Base-by-base conservation (phyloP, 1,140 invertebrate species). In the Diorhabda elongata region DNA sequence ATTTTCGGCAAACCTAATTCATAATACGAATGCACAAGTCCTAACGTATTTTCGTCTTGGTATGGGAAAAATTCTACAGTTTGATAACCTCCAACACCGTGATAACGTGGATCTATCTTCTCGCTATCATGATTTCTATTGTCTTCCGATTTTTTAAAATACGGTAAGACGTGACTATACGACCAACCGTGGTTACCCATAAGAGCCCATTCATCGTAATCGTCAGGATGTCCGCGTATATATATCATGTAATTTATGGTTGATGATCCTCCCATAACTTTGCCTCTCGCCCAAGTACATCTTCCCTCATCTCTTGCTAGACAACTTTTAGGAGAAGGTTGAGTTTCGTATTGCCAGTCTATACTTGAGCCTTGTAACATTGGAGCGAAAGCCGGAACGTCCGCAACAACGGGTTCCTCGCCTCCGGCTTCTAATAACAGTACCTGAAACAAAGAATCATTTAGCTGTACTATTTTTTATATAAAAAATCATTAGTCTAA, bases 361-460 rank as follows among this genome's bases (percentile, higher is more conserved):
- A 89, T 80, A 7, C 79, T 82, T 4, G 86, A 85, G 70, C 78
- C 58, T 78, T 84, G 82, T 63, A 90, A 65, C 7, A 85, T 76
- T 42, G 86, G 84, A 0, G 89, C 86, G 3, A 90, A 82, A 3
- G 86, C 86, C 5, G 91, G 90, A 42, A 91, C 84, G 44, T 87
- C 87, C 3, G 88, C 88, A 6, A 90, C 84, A 43, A 87, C 84
- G 3, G 89, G 88, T 78, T 92, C 91, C 79, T 91, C 89, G 2
- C 86, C 87, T 2, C 92, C 92, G 3, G 91, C 92, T 83, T 94
- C 92, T 57, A 93, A 73, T 0, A 93, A 81, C 4, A 93, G 78
- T 5, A 93, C 82, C 88, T 89, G 74, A 2, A 78, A 80, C 42
- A 63, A 47, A 44, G 26, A 60, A 7, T 6, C 52, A 56, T 56